A percentile compares a stretch with the other conserved stretches of the same genome.
Evolutionary conservation across 2,888 invertebrate genomes (phyloP).

Genomic region (Dynastes grantii): DNA sequence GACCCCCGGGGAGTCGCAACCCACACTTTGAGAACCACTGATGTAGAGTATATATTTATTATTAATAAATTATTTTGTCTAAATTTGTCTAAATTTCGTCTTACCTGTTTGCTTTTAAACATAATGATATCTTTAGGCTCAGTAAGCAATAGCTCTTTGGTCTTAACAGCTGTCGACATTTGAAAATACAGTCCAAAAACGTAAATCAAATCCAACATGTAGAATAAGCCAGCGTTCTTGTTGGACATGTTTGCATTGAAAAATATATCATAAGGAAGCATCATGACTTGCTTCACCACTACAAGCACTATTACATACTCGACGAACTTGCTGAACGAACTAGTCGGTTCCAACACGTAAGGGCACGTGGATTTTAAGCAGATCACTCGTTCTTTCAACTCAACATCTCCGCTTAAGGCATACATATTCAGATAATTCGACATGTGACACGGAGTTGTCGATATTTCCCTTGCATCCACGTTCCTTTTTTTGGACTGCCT

Average conservation of each 20-base stretch:
- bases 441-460: slow-evolving; percentile 49
- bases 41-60: no score
- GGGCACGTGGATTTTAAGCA: slow-evolving; percentile 71
- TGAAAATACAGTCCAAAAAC: slow-evolving; percentile 54
- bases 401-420: slow-evolving; percentile 58
- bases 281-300: slow-evolving; percentile 47
- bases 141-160: slow-evolving; percentile 50
- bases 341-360: slow-evolving; percentile 72
- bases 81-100: background rate
- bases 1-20: no score
- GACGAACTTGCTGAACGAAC: slow-evolving; percentile 66
- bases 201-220: slow-evolving; percentile 55
- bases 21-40: no score
- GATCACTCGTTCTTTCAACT: slow-evolving; percentile 61
- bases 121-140: slow-evolving; percentile 47
- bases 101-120: slow-evolving; percentile 41
- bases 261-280: slow-evolving; percentile 53
- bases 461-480: background rate
- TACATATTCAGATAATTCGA: slow-evolving; percentile 57
- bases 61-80: no score
- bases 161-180: slow-evolving; percentile 55
- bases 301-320: slow-evolving; percentile 47
- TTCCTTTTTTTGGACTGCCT: slow-evolving; percentile 18
- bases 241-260: slow-evolving; percentile 46
- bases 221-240: slow-evolving; percentile 37